Evolutionary conservation across 2,888 invertebrate genomes (phyloP), one percentile per base, ranked within the genome.

Genomic region (Yponomeuta plumbellus): DNA sequence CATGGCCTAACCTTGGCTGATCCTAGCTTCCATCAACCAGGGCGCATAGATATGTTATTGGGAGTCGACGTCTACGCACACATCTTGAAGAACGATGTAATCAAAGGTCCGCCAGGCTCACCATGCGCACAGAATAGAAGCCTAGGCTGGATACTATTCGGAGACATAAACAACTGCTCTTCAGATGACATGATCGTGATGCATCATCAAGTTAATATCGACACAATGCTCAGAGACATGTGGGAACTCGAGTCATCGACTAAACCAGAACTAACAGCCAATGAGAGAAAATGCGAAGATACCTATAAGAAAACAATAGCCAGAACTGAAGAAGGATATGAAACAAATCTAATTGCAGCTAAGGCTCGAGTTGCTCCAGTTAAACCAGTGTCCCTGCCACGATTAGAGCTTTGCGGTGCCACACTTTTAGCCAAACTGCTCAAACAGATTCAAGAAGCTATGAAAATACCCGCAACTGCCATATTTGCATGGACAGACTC

Each of bases 91-190:
- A 56, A 56, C 20, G 17, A 56, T n/a, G 13, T 56, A 5, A n/a
- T 56, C 56, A 56, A 56, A 56, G 56, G 56, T 56, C 56, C 56
- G 20, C 56, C 56, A 56, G 56, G 56, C 34, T 22, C 62, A 62
- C 64, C 61, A 61, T 56, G 58, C 44, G 65, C 39, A 56, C 21
- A 68, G 13, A 44, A 66, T 63, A 59, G 26, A 26, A 58, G 13
- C 11, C 61, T 61, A 22, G 26, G 26, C 22, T 61, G 61, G 22
- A 11, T 61, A 26, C 26, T 61, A 21, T 61, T 61, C 11, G 58
- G 1, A 58, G 58, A 58, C 26, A 26, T 22, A 34, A 58, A 65
- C 58, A 20, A 56, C 17, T 5, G 17, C 13, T n/a, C 17, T n/a
- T 56, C 56, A 56, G 20, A 13, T 17, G 17, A 13, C 17, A 56